Conservation (phyloP, 2,113 vertebrate genomes). For the Myodes glareolus region DNA sequence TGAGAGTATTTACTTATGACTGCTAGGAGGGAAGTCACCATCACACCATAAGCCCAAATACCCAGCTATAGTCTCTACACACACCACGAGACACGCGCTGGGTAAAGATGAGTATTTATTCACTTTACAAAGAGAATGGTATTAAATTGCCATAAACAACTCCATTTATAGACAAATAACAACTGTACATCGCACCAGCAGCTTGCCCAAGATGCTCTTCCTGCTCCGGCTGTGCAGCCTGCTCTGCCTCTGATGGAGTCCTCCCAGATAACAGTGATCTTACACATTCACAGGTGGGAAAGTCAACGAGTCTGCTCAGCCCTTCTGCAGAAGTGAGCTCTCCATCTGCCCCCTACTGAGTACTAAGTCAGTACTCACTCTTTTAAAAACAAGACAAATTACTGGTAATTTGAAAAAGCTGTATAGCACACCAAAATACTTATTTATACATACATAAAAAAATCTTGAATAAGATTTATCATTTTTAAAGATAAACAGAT, state of each 20-base stretch:
- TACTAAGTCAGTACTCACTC: conserved; percentile 75
- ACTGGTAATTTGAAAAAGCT: conserved; percentile 78
- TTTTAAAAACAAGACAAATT: conserved; percentile 76
- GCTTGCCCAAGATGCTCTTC: conserved; percentile 81
- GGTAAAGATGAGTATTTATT: conserved; percentile 91
- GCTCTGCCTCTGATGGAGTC: conserved; percentile 78
- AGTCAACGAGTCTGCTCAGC: conserved; percentile 58
- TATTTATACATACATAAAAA: conserved; percentile 84
- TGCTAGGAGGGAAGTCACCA: neutral
- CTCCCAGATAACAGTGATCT: conserved; percentile 71
- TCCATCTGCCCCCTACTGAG: conserved; percentile 67
- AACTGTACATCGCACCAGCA: conserved; percentile 88
- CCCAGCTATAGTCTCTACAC: conserved; percentile 58
- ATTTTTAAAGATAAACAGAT: conserved; percentile 81
- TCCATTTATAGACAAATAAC: conserved; percentile 90
- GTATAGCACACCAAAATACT: conserved; percentile 80
- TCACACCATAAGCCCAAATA: neutral
- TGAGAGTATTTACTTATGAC: neutral
- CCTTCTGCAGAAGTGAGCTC: conserved; percentile 54
- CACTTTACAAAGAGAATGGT: conserved; percentile 91
- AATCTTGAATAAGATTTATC: conserved; percentile 82
- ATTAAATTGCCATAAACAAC: conserved; percentile 87
- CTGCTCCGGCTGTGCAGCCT: conserved; percentile 79
- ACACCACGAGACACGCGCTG: conserved; percentile 83
- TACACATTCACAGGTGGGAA: conserved; percentile 82